phyloP scores from a whole-genome alignment of 2,888 invertebrate species.

The Microctonus aethiopoides region DNA sequence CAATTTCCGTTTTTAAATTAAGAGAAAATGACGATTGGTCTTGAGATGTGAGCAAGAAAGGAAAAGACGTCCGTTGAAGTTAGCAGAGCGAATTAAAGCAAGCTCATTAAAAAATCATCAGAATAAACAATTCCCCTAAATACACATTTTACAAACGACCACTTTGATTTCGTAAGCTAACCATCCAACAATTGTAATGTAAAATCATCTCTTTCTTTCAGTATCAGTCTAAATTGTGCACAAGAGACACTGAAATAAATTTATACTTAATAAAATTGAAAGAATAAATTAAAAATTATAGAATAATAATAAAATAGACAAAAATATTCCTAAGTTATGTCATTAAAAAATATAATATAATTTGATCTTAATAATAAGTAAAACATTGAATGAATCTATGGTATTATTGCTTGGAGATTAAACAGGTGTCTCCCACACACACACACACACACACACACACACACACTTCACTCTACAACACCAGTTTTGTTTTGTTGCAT shows the following conservation, averaged over 20 bases:
- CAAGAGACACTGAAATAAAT: too few species aligned
- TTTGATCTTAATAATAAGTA: background rate
- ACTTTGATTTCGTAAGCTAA: slow-evolving; percentile 2
- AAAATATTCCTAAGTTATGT: background rate
- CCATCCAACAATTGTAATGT: background rate
- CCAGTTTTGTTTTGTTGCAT: slow-evolving; percentile 19
- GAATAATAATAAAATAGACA: background rate
- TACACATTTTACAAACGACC: background rate
- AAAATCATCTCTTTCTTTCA: background rate
- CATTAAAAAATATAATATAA: background rate
- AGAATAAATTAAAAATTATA: background rate
- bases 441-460: slow-evolving; percentile 7
- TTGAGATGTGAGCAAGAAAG: too few species aligned
- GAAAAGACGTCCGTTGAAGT: slow-evolving; percentile 26
- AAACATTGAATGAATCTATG: slow-evolving; percentile 14
- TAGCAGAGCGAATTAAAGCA: slow-evolving; percentile 35
- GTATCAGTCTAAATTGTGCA: background rate
- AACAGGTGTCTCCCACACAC: slow-evolving; percentile 22
- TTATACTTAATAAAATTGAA: too few species aligned
- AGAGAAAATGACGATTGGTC: background rate
- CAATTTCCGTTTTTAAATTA: background rate
- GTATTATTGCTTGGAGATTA: slow-evolving; percentile 6
- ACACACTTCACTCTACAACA: background rate
- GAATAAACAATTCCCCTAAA: slow-evolving; percentile 7
- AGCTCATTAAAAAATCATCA: slow-evolving; percentile 41